phyloP scores from a whole-genome alignment of 1,140 invertebrate genomes.

The Drosophila athabasca region DNA sequence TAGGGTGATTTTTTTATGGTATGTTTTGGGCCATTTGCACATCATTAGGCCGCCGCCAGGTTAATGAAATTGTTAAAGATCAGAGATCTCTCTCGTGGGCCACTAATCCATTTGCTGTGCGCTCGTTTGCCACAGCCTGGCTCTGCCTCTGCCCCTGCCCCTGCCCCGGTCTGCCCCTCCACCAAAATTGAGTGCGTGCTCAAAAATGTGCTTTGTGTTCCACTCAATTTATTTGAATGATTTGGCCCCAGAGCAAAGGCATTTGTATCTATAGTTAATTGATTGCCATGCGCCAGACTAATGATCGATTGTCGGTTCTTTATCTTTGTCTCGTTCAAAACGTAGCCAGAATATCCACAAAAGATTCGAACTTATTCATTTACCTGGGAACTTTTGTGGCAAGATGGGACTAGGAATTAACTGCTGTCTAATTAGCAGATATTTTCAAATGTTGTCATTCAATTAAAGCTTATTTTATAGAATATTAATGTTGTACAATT shows the following conservation, averaged over 20 bases:
- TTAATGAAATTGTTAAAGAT: slow-evolving; percentile 54
- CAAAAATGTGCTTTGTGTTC: slow-evolving; percentile 19
- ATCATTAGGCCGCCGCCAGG: slow-evolving; percentile 44
- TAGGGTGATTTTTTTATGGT: slow-evolving; percentile 35
- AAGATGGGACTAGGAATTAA: background rate
- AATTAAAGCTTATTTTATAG: too few species aligned
- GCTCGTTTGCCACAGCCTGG: slow-evolving; percentile 6
- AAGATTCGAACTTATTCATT: slow-evolving; percentile 32
- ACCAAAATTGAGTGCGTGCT: background rate
- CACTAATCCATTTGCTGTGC: slow-evolving; percentile 39
- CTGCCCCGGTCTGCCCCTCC: slow-evolving; percentile 6
- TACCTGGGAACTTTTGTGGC: background rate
- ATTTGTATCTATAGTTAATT: slow-evolving; percentile 42
- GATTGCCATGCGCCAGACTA: slow-evolving; percentile 33
- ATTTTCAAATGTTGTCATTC: too few species aligned
- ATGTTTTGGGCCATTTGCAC: slow-evolving; percentile 50
- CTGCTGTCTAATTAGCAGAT: background rate
- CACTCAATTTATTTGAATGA: slow-evolving; percentile 49
- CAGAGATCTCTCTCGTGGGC: slow-evolving; percentile 2
- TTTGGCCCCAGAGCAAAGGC: slow-evolving; percentile 34
- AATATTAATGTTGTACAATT: too few species aligned
- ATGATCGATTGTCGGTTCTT: slow-evolving; percentile 47
- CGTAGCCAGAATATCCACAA: slow-evolving; percentile 4
- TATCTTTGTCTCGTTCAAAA: slow-evolving; percentile 33
- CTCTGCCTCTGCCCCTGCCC: background rate